phyloP scores from a whole-genome alignment of 1,140 invertebrate genomes.

The Lordiphosa collinella region DNA sequence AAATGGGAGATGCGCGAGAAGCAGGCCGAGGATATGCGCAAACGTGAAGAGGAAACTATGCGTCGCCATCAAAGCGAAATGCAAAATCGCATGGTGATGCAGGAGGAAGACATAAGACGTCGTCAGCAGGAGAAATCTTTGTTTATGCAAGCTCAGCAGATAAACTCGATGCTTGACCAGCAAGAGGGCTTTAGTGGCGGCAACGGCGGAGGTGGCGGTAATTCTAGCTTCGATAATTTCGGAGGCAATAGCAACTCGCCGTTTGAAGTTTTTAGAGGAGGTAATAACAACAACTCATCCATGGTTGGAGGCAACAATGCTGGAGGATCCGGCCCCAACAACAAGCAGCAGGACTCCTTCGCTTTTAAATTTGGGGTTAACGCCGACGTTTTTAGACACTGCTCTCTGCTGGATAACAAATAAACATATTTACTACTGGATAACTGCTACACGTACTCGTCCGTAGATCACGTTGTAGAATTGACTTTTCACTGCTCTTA shows the following conservation, averaged over 20 bases:
- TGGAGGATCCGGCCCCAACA: slow-evolving; percentile 37
- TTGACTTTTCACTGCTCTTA: slow-evolving; percentile 21
- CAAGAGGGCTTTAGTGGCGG: slow-evolving; percentile 81
- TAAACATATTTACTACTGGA: slow-evolving; percentile 7
- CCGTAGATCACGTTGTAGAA: slow-evolving; percentile 20
- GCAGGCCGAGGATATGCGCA: slow-evolving; percentile 89
- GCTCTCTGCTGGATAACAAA: slow-evolving; percentile 9
- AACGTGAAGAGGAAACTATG: slow-evolving; percentile 86
- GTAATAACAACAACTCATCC: slow-evolving; percentile 51
- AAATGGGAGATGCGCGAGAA: slow-evolving; percentile 93
- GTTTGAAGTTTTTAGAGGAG: slow-evolving; percentile 65
- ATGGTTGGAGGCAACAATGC: slow-evolving; percentile 49
- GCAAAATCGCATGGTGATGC: slow-evolving; percentile 86
- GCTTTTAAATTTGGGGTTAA: too few relatives aligned
- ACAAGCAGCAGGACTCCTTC: too few relatives aligned
- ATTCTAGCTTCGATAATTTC: slow-evolving; percentile 70
- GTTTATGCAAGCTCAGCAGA: slow-evolving; percentile 86
- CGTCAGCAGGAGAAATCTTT: slow-evolving; percentile 90
- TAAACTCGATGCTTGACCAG: slow-evolving; percentile 83
- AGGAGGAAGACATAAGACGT: slow-evolving; percentile 90
- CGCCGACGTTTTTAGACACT: slow-evolving; percentile 71
- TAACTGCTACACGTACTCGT: slow-evolving; percentile 1
- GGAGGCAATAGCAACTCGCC: slow-evolving; percentile 63
- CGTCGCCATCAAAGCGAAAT: slow-evolving; percentile 88
- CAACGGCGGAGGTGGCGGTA: slow-evolving; percentile 60